These are phyloP conservation scores for Anoplopoma fimbria DNA, from an alignment of 2,113 vertebrate species.

Conservation along the genomic window DNA sequence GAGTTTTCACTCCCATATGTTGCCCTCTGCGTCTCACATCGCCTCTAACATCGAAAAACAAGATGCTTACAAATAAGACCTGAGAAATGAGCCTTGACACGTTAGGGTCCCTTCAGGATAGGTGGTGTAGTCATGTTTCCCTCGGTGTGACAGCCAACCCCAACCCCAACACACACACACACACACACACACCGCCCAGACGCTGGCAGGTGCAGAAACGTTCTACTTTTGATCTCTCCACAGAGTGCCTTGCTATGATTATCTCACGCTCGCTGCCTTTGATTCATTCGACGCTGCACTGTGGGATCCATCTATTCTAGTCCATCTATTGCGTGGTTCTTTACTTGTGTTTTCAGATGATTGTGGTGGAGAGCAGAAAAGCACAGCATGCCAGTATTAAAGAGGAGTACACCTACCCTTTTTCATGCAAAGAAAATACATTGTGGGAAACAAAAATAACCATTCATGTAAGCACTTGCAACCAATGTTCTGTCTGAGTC, in stretches of 20 bases:
- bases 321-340: slow-evolving; percentile 32
- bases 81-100: slow-evolving; percentile 24
- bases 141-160: slow-evolving; percentile 25
- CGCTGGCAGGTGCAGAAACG: slow-evolving; percentile 73
- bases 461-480: slow-evolving; percentile 23
- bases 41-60: not conserved
- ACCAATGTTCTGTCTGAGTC: slow-evolving; percentile 16
- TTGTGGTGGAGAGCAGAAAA: slow-evolving; percentile 37
- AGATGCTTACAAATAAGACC: slow-evolving; percentile 14
- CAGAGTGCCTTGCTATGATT: slow-evolving; percentile 70
- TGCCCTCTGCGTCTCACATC: not conserved
- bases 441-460: slow-evolving; percentile 34
- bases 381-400: slow-evolving; percentile 6
- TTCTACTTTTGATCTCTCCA: slow-evolving; percentile 79
- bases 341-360: slow-evolving; percentile 49
- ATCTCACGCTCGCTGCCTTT: slow-evolving; percentile 72
- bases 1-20: slow-evolving; percentile 13
- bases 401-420: slow-evolving; percentile 39
- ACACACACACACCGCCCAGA: slow-evolving; percentile 22
- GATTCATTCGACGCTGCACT: slow-evolving; percentile 70
- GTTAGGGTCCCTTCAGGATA: slow-evolving; percentile 19
- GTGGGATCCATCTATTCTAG: slow-evolving; percentile 52
- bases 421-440: slow-evolving; percentile 33
- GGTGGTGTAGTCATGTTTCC: slow-evolving; percentile 25
- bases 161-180: not conserved